Conservation (phyloP, 2,888 invertebrate species). For the Allygus modestus region DNA sequence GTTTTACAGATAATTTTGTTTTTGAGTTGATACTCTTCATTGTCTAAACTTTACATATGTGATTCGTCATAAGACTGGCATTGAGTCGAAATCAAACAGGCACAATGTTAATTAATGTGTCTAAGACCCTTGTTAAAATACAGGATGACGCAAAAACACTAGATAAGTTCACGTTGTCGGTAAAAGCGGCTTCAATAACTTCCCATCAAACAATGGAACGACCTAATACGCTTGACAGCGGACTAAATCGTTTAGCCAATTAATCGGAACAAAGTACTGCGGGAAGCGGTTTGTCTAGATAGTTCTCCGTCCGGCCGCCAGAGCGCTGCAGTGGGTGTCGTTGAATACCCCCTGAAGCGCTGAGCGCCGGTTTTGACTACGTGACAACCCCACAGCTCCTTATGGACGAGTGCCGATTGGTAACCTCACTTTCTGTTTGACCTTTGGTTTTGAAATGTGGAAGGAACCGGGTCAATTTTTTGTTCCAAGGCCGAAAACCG, state of each 20-base stretch:
- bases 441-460: constrained; percentile 8
- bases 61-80: too few relatives aligned
- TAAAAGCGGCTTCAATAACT: background rate
- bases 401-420: background rate
- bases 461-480: constrained; percentile 7
- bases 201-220: background rate
- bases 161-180: background rate
- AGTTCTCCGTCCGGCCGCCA: background rate
- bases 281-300: background rate
- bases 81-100: too few relatives aligned
- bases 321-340: background rate
- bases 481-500: background rate
- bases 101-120: too few relatives aligned
- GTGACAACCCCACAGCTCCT: background rate
- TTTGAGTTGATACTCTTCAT: too few relatives aligned
- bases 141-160: too few relatives aligned
- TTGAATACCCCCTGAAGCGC: background rate
- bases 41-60: too few relatives aligned
- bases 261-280: background rate
- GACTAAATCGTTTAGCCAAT: constrained; percentile 4
- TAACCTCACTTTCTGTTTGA: background rate
- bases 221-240: background rate
- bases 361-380: background rate
- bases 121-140: too few relatives aligned
- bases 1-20: too few relatives aligned